Percentiles rank a stretch among this genome's conserved stretches.
These are phyloP conservation scores for Syngnathus typhle DNA, from an alignment of 2,113 vertebrate species.

Conservation along the genomic window DNA sequence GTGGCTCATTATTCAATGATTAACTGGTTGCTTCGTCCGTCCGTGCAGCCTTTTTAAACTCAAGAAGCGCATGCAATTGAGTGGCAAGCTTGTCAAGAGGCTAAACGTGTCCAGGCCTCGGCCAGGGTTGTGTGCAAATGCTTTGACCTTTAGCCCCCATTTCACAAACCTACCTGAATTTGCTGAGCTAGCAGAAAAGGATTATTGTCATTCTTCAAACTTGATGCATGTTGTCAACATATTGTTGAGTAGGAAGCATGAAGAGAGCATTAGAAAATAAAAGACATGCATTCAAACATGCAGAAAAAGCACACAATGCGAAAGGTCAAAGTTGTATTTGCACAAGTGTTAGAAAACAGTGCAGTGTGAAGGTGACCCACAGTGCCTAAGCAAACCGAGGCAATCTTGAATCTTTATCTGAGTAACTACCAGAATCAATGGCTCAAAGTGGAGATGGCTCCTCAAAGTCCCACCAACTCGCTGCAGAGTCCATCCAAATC, in stretches of 20 bases:
- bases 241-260: not conserved
- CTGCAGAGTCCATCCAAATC: slow-evolving; percentile 29
- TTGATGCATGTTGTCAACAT: not conserved
- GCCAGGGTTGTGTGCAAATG: slow-evolving; percentile 8
- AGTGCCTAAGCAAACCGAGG: slow-evolving; percentile 7
- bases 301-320: slow-evolving; percentile 18
- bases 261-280: slow-evolving; percentile 8
- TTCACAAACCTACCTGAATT: not conserved
- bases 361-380: slow-evolving; percentile 38
- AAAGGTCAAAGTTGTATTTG: slow-evolving; percentile 39
- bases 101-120: slow-evolving; percentile 41
- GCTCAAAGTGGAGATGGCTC: slow-evolving; percentile 49
- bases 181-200: not conserved
- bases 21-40: slow-evolving; percentile 40
- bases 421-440: slow-evolving; percentile 32
- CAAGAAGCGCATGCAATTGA: slow-evolving; percentile 10
- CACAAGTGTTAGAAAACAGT: slow-evolving; percentile 31
- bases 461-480: slow-evolving; percentile 39
- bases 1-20: slow-evolving; percentile 41
- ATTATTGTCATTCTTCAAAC: not conserved
- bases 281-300: not conserved
- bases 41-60: slow-evolving; percentile 2
- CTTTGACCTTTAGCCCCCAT: slow-evolving; percentile 28
- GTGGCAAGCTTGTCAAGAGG: slow-evolving; percentile 16
- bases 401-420: slow-evolving; percentile 48